Evolutionary conservation across 2,888 invertebrate species (phyloP), one percentile per base, ranked within the genome.

Genomic region (Chelonus formosanus): DNA sequence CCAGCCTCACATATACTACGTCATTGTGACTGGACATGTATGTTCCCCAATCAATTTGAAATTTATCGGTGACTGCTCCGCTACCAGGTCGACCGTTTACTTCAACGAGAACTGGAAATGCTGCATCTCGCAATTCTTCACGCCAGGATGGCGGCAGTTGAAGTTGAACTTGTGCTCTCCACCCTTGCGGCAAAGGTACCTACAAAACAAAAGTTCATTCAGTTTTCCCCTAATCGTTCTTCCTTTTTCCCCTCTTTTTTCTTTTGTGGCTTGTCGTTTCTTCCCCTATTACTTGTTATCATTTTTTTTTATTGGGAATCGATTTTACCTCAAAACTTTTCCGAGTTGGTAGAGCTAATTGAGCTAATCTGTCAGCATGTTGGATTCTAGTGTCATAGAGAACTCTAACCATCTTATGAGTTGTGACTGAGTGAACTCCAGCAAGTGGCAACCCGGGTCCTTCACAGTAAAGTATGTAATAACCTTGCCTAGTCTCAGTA

Each of bases 21-120:
- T 95, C 94, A 82, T 93, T 92, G 72, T 93, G 90, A 67, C 94
- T 94, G 65, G 95, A 93, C 91, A 97, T 92, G 85, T 96, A 96
- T 44, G 95, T 93, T 69, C 95, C 94, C 95, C 96, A 96, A 84
- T 94, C 93, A 75, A 96, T 89, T 71, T 89, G 85, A 86, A 95
- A 97, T 84, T 91, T 89, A 75, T 96, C 94, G 1, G 94, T 94
- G 70, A 97, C 97, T 66, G 93, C 90, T 84, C 95, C 95, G 74
- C 94, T 93, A 50, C 95, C 95, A 0, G 97, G 97, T 54, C 95
- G 91, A 65, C 95, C 97, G 85, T 97, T 95, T 90, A 95, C 94
- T 86, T 94, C 93, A 67, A 95, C 94, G 69, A 95, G 89, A 61
- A 95, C 94, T 31, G 95, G 94, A 85, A 94, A 94, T 64, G 94